Conservation (phyloP, 2,113 vertebrate genomes). For the Dascyllus trimaculatus region DNA sequence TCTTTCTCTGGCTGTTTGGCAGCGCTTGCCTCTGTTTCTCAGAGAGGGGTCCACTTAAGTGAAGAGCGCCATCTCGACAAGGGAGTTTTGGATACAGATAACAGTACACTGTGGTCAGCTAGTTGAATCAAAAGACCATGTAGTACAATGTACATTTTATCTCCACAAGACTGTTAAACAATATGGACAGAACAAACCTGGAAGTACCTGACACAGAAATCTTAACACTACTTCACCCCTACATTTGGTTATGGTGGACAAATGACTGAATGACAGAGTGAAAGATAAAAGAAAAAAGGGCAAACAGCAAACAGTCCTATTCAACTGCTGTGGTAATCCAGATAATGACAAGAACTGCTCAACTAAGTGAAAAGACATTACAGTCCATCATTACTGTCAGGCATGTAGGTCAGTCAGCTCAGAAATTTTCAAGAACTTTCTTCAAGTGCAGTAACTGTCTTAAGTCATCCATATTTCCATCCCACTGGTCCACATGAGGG, state of each 20-base stretch:
- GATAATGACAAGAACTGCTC: too few relatives aligned
- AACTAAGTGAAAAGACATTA: too few relatives aligned
- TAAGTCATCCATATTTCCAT: too few relatives aligned
- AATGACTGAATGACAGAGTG: background rate
- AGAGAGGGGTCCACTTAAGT: slow-evolving; percentile 40
- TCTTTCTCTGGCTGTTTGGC: slow-evolving; percentile 50
- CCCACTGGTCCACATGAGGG: too few relatives aligned
- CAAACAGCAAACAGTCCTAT: too few relatives aligned
- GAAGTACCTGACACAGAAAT: background rate
- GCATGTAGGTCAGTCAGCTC: too few relatives aligned
- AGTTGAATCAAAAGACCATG: background rate
- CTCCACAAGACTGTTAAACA: background rate
- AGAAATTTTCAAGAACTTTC: too few relatives aligned
- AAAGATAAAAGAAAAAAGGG: too few relatives aligned
- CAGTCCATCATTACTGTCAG: too few relatives aligned
- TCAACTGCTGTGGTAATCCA: too few relatives aligned
- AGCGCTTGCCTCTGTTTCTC: slow-evolving; percentile 19
- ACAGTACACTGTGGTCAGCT: background rate
- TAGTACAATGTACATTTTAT: background rate
- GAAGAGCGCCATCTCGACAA: slow-evolving; percentile 48
- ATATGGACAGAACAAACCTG: background rate
- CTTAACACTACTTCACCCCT: background rate
- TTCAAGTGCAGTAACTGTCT: too few relatives aligned
- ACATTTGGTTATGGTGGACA: background rate
- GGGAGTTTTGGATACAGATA: slow-evolving; percentile 42